A percentile compares a stretch with the other conserved stretches of the same genome.
Evolutionary conservation across 2,113 vertebrate species (phyloP).

Genomic region (Ptyas mucosa): DNA sequence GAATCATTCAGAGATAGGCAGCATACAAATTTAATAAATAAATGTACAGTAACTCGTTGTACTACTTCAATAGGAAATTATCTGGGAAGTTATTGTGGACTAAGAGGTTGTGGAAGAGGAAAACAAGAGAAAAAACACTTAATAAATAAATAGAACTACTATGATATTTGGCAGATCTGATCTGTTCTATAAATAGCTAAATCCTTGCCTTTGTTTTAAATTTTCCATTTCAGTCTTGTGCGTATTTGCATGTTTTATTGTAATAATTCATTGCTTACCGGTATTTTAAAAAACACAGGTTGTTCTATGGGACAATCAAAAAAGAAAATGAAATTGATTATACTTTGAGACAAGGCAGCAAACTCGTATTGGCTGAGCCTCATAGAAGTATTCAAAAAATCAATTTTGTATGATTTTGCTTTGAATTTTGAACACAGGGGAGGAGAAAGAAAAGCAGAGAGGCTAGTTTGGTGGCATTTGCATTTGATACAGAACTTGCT

Average conservation of each 20-base stretch:
- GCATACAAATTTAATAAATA: background rate
- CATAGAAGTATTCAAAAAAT: constrained; percentile 39
- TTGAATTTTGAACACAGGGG: constrained; percentile 25
- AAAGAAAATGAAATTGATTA: background rate
- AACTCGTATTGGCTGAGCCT: background rate
- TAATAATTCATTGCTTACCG: constrained; percentile 26
- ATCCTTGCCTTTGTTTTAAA: background rate
- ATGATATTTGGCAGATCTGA: background rate
- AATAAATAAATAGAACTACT: background rate
- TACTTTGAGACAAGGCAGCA: constrained; percentile 24
- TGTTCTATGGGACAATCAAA: background rate
- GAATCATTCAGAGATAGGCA: background rate
- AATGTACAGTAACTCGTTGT: background rate
- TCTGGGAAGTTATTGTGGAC: no score
- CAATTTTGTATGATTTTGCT: constrained; percentile 44
- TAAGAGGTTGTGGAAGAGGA: background rate
- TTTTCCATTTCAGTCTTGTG: background rate
- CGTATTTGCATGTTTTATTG: background rate
- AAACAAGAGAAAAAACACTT: background rate
- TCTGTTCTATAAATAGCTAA: background rate
- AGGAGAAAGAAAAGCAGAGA: background rate
- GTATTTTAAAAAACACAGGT: background rate
- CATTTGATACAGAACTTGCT: background rate
- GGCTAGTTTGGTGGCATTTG: constrained; percentile 11
- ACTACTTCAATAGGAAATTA: background rate